Conservation (phyloP, 1,140 invertebrate genomes). For the Camponotus pennsylvanicus region DNA sequence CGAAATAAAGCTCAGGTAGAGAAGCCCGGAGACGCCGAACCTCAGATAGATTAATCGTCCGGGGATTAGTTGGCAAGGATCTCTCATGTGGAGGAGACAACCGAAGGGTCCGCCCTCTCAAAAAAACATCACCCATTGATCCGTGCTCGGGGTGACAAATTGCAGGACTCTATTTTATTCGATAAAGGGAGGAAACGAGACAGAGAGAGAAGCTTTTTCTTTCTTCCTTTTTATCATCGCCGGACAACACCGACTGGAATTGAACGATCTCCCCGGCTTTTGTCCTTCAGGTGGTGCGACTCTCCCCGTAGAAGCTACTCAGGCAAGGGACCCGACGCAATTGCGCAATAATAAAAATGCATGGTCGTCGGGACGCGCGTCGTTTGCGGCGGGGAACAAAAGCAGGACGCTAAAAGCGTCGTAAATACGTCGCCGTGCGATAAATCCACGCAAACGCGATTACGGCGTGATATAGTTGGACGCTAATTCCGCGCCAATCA, state of each 20-base stretch:
- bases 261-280: constrained; percentile 36
- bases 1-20: constrained; percentile 29
- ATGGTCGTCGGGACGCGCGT: constrained; percentile 30
- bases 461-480: constrained; percentile 49
- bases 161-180: constrained; percentile 66
- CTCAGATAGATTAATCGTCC: constrained; percentile 67
- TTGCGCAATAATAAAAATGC: constrained; percentile 54
- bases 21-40: constrained; percentile 32
- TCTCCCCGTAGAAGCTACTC: constrained; percentile 9
- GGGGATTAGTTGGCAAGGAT: constrained; percentile 64
- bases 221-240: constrained; percentile 61
- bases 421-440: constrained; percentile 58
- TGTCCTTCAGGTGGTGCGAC: not conserved
- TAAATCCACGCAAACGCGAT: constrained; percentile 52
- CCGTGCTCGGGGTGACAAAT: constrained; percentile 66
- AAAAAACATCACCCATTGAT: constrained; percentile 67
- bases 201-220: not conserved
- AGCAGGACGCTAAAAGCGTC: constrained; percentile 38
- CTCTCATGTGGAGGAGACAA: constrained; percentile 49
- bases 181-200: constrained; percentile 40
- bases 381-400: constrained; percentile 19
- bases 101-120: constrained; percentile 64
- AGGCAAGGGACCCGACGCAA: not conserved
- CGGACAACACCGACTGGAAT: constrained; percentile 48
- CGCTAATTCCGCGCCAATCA: constrained; percentile 58